These are phyloP conservation scores for Ptiloglossa arizonensis DNA, from an alignment of 1,140 invertebrate genomes.

Conservation along the genomic window DNA sequence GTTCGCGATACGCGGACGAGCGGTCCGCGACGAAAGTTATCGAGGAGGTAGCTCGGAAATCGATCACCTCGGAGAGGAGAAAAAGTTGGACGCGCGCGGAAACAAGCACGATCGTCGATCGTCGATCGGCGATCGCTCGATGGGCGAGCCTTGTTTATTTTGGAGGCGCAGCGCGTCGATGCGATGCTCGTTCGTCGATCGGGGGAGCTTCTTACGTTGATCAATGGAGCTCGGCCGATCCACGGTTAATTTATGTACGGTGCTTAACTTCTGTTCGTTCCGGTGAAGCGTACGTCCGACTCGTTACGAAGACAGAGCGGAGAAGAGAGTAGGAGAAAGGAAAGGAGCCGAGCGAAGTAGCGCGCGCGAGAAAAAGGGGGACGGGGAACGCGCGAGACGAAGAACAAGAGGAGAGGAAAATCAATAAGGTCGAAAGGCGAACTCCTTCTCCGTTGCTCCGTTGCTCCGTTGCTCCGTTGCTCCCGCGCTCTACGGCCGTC, in stretches of 20 bases:
- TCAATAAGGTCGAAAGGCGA: slow-evolving; percentile 47
- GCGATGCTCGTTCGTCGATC: too few species aligned
- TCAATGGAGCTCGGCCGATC: slow-evolving; percentile 6
- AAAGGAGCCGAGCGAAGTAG: background rate
- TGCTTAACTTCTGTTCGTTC: slow-evolving; percentile 4
- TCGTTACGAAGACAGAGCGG: background rate
- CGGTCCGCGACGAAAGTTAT: too few species aligned
- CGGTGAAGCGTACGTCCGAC: background rate
- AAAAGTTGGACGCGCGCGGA: too few species aligned
- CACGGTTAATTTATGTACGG: slow-evolving; percentile 10
- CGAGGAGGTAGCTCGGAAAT: too few species aligned
- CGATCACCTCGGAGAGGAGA: too few species aligned
- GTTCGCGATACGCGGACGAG: too few species aligned
- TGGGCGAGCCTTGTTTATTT: too few species aligned
- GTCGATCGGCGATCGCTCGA: too few species aligned
- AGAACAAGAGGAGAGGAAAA: slow-evolving; percentile 31
- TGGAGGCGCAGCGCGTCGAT: too few species aligned
- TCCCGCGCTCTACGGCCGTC: too few species aligned
- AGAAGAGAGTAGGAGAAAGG: background rate
- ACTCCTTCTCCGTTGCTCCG: background rate
- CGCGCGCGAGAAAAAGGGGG: background rate
- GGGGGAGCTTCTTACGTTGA: background rate
- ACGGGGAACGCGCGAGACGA: background rate
- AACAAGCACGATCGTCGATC: too few species aligned
- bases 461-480: background rate